These are phyloP conservation scores for Phalacrocorax pelagicus DNA, from an alignment of 2,113 vertebrate genomes.

Conservation along the genomic window DNA sequence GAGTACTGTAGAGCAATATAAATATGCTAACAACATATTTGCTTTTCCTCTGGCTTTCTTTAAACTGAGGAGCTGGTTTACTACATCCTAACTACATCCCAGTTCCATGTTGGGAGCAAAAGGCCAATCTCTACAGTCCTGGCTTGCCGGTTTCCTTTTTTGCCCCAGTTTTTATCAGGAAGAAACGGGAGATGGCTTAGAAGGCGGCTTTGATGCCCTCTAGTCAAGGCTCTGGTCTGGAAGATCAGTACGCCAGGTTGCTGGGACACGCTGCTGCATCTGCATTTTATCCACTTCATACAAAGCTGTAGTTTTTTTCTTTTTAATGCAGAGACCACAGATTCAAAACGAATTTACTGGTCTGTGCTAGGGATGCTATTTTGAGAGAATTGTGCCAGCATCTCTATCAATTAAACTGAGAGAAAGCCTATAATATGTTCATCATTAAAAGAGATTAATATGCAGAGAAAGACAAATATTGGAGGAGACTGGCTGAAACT, in stretches of 20 bases:
- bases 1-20: background rate
- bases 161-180: background rate
- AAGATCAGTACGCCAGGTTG: background rate
- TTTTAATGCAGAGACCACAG: background rate
- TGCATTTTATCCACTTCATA: background rate
- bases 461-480: background rate
- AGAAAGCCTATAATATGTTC: background rate
- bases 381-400: background rate
- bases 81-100: background rate
- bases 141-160: background rate
- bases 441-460: background rate
- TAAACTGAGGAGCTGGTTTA: rapidly evolving
- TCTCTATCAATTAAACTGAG: background rate
- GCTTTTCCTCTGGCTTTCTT: background rate
- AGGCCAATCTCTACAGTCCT: background rate
- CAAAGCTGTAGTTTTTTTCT: background rate
- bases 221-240: background rate
- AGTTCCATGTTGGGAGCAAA: background rate
- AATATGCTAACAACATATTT: background rate
- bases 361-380: background rate
- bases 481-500: background rate
- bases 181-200: background rate
- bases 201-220: background rate
- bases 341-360: background rate
- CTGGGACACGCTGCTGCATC: background rate